These are phyloP conservation scores for Nansenia antarctica DNA, from an alignment of 2,113 vertebrate genomes.

Conservation along the genomic window DNA sequence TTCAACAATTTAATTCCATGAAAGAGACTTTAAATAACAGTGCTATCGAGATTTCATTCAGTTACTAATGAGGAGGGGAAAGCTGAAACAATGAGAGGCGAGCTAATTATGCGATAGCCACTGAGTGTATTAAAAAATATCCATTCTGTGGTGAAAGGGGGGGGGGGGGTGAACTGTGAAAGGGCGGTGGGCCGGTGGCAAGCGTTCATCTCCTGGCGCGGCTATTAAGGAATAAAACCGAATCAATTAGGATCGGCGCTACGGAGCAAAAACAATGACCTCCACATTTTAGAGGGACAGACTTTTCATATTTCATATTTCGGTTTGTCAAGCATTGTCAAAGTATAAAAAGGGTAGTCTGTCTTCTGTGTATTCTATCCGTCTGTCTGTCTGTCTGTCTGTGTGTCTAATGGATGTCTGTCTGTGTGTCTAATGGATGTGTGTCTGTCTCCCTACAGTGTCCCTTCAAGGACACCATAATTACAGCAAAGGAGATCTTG, in stretches of 20 bases:
- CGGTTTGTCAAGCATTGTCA: no score
- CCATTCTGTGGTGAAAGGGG: slow-evolving; percentile 36
- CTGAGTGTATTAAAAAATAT: slow-evolving; percentile 36
- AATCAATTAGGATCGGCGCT: no score
- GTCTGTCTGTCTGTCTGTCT: no score
- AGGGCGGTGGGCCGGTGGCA: no score
- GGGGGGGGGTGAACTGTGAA: slow-evolving; percentile 2
- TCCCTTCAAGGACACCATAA: background rate
- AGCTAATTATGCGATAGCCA: slow-evolving; percentile 50
- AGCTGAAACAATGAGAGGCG: slow-evolving; percentile 43
- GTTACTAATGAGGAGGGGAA: slow-evolving; percentile 34
- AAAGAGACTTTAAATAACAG: slow-evolving; percentile 32
- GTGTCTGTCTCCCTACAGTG: background rate
- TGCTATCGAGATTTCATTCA: slow-evolving; percentile 28
- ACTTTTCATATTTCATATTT: no score
- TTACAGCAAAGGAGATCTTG: background rate
- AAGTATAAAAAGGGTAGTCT: no score
- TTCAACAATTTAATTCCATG: slow-evolving; percentile 39
- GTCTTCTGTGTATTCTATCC: no score
- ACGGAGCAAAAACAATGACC: no score
- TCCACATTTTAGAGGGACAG: no score
- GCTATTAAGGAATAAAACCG: no score
- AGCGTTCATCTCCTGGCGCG: no score
- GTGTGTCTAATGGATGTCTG: background rate
- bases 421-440: background rate